Evolutionary conservation across 2,113 vertebrate species (phyloP), one percentile per base, ranked within the genome.

Genomic region (Amphiprion percula): DNA sequence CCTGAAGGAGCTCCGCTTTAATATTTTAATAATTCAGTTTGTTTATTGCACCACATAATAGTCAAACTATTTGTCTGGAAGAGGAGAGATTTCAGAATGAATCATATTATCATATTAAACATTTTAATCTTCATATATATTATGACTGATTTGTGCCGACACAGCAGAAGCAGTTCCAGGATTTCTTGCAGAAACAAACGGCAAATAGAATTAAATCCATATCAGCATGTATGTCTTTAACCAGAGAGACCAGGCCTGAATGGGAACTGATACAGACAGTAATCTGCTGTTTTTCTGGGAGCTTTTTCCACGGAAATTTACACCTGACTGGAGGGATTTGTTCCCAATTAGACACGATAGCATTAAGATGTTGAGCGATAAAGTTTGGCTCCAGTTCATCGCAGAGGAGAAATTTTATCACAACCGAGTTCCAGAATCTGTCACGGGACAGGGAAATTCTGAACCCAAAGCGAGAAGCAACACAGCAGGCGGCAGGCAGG

Each of bases 21-120:
- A 62, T 33, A 72, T 68, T 79, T 26, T 23, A 44, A 56, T 80
- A 26, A 75, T 74, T 77, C 14, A 39, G 10, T 74, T 65, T 37
- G 8, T 26, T 59, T 28, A 10, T 74, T 74, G 26, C 28, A 61
- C 71, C 30, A 37, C 24, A 39, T 54, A 19, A 64, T 10, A 52
- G 21, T 33, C 61, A 47, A 67, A 53, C n/a, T 5, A 26, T 56
- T 14, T 68, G 6, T 30, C 11, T 39, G 50, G 6, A 66, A 28
- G 55, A n/a, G 10, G 53, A 14, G 12, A 52, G 19, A 17, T 11
- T 39, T 64, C 10, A 69, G 55, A 53, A 47, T 30, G 4, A 28
- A 5, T 33, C 24, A 78, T 21, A 30, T 67, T 9, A 39, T 41
- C 39, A 15, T 24, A 21, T 49, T 2, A 65, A n/a, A 50, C 30